phyloP scores from a whole-genome alignment of 1,140 invertebrate genomes.

The Lucilia sericata region DNA sequence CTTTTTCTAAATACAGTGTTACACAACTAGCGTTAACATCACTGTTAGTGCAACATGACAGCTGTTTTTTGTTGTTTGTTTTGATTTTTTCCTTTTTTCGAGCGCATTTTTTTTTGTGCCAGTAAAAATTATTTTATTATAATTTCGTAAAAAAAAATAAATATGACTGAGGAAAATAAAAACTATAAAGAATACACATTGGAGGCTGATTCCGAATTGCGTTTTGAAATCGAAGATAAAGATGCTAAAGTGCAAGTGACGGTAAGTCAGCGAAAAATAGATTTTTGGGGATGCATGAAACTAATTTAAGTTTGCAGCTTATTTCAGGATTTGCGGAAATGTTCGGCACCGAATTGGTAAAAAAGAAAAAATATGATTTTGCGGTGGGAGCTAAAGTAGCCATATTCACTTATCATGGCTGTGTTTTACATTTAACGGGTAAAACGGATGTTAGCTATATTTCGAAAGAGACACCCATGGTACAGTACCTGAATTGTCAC shows the following conservation, averaged over 20 bases:
- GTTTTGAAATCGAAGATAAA: constrained; percentile 93
- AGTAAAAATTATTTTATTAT: neutral
- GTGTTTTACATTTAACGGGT: constrained; percentile 84
- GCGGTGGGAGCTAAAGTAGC: constrained; percentile 92
- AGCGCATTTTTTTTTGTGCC: too few species aligned
- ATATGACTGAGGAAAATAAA: constrained; percentile 57
- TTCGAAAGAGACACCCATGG: constrained; percentile 96
- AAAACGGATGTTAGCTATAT: constrained; percentile 94
- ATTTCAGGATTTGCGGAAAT: constrained; percentile 92
- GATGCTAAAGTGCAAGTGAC: constrained; percentile 86
- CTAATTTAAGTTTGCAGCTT: constrained; percentile 71
- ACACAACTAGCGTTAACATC: too few species aligned
- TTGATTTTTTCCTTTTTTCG: neutral
- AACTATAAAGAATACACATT: constrained; percentile 79
- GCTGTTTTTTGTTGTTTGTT: too few species aligned
- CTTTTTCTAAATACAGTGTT: too few species aligned
- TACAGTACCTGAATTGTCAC: constrained; percentile 89
- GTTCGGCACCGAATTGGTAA: constrained; percentile 96
- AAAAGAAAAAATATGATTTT: constrained; percentile 94
- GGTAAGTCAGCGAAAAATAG: constrained; percentile 69
- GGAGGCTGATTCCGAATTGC: constrained; percentile 88
- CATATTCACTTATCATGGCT: constrained; percentile 96
- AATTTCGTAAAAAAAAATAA: neutral
- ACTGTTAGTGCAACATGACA: too few species aligned
- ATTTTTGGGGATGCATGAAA: neutral